phyloP scores from a whole-genome alignment of 2,113 vertebrate species.

The Notiomystis cincta region DNA sequence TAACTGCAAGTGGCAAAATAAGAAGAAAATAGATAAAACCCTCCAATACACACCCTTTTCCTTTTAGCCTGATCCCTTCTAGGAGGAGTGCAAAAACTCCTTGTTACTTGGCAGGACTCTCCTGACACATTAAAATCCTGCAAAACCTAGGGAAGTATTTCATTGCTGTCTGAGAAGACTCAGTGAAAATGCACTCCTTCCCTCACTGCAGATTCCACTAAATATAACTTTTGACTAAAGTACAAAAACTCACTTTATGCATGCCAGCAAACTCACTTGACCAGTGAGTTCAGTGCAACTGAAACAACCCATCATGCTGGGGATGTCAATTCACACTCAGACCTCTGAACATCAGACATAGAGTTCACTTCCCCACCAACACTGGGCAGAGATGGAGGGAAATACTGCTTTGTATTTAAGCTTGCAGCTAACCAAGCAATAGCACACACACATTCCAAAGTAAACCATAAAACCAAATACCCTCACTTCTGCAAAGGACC shows the following conservation, averaged over 20 bases:
- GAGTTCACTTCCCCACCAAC: background rate
- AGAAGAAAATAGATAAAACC: background rate
- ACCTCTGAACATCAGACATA: background rate
- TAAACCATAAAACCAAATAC: background rate
- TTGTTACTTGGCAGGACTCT: background rate
- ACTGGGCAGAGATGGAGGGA: background rate
- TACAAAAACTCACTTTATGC: background rate
- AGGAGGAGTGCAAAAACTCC: background rate
- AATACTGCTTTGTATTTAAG: background rate
- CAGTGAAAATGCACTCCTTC: background rate
- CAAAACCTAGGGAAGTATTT: background rate
- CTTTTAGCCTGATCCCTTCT: background rate
- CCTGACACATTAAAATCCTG: background rate
- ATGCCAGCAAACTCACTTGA: background rate
- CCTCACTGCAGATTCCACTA: background rate
- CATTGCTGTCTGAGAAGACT: background rate
- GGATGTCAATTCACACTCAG: background rate
- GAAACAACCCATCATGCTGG: background rate
- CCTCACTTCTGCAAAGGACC: background rate
- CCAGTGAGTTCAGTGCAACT: background rate
- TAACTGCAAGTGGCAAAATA: background rate
- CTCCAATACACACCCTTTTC: background rate
- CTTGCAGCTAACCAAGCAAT: background rate
- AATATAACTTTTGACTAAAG: background rate
- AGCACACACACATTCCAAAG: background rate